phyloP scores from a whole-genome alignment of 2,113 vertebrate genomes.

The Seriola quinqueradiata region DNA sequence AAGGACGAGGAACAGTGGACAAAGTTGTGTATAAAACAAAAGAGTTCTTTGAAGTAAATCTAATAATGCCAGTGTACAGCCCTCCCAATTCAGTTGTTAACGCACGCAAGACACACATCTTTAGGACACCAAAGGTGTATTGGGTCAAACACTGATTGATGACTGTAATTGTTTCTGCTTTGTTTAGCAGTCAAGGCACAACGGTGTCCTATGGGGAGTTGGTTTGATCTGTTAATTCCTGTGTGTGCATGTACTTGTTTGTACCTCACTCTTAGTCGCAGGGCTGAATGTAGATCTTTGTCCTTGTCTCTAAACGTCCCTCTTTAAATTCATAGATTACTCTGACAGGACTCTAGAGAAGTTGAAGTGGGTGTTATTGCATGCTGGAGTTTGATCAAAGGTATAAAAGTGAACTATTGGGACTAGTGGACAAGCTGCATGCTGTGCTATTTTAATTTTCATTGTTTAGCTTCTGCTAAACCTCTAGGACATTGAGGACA shows the following conservation, averaged over 20 bases:
- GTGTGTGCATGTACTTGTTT: conserved; percentile 34
- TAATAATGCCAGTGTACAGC: background rate
- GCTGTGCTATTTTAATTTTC: background rate
- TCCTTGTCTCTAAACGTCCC: conserved; percentile 41
- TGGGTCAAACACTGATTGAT: conserved; percentile 61
- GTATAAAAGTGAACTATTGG: background rate
- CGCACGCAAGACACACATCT: background rate
- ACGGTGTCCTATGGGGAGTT: conserved; percentile 1
- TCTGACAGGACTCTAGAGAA: conserved; percentile 17
- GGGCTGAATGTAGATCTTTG: conserved; percentile 54
- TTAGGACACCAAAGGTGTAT: conserved; percentile 15
- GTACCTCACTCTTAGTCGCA: conserved; percentile 18
- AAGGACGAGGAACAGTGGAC: background rate
- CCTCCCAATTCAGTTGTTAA: background rate
- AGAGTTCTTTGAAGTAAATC: background rate
- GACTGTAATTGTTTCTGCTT: conserved; percentile 56
- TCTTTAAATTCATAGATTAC: conserved; percentile 16
- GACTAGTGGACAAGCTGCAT: background rate
- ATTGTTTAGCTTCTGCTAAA: background rate
- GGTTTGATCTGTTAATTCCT: conserved; percentile 54
- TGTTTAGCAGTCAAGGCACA: conserved; percentile 33
- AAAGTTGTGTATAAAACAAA: background rate
- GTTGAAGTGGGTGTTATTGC: background rate
- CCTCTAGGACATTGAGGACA: background rate
- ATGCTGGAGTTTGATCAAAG: background rate